phyloP scores from a whole-genome alignment of 2,113 vertebrate species.

The Clarias batrachus region DNA sequence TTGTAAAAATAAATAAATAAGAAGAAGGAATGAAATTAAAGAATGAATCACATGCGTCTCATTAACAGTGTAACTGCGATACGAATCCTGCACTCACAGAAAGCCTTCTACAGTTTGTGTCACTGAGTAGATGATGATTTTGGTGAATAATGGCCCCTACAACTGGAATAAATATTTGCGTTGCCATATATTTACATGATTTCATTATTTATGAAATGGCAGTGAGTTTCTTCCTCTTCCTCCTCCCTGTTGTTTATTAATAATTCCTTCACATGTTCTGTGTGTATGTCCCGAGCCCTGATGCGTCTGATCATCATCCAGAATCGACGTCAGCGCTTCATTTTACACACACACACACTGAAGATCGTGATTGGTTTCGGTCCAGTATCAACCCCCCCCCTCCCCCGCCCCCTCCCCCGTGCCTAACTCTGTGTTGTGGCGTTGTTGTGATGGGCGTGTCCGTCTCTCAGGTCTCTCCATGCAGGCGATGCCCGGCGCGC shows the following conservation, averaged over 20 bases:
- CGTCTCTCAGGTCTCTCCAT: slow-evolving; percentile 64
- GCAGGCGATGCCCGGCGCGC: slow-evolving; percentile 65
- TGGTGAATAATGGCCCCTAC: background rate
- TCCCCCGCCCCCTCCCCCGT: background rate
- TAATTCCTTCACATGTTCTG: background rate
- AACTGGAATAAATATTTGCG: background rate
- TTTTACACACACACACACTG: background rate
- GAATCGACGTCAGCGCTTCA: background rate
- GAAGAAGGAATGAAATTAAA: background rate
- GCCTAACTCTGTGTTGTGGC: background rate
- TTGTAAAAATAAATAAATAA: background rate
- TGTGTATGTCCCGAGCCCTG: background rate
- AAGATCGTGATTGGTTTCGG: background rate
- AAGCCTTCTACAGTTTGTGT: background rate
- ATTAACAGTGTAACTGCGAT: background rate
- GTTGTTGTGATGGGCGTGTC: background rate
- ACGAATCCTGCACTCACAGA: background rate
- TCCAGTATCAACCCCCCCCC: too few relatives aligned
- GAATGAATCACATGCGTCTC: fast-evolving
- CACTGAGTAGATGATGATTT: background rate
- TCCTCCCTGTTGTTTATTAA: background rate
- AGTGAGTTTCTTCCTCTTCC: background rate
- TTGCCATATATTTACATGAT: background rate
- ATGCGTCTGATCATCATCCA: background rate
- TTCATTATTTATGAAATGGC: background rate